Evolutionary conservation across 2,113 vertebrate species (phyloP).

Genomic region (Hyaena hyaena): DNA sequence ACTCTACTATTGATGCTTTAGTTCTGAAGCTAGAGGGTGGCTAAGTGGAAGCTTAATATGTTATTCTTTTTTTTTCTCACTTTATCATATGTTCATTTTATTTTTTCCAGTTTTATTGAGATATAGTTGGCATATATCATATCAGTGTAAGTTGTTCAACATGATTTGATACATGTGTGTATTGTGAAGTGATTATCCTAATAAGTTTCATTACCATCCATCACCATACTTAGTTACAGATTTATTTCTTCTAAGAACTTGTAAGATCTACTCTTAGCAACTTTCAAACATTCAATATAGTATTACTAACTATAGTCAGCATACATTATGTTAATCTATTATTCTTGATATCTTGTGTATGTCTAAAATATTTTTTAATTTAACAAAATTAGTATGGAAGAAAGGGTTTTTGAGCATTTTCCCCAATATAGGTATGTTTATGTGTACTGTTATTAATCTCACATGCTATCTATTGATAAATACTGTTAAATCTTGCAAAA

Average conservation of each 20-base stretch:
- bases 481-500: not conserved
- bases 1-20: not conserved
- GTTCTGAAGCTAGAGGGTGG: not conserved
- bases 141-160: not conserved
- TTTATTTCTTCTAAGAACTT: not conserved
- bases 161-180: not conserved
- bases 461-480: not conserved
- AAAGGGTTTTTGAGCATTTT: not conserved
- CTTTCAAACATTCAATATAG: not conserved
- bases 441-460: not conserved
- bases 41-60: slow-evolving; percentile 22
- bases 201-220: not conserved
- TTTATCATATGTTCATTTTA: not conserved
- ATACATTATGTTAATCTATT: not conserved
- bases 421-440: not conserved
- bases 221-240: not conserved
- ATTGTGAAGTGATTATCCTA: not conserved
- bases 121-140: not conserved
- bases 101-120: not conserved
- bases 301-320: not conserved
- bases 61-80: not conserved
- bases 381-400: not conserved
- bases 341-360: not conserved
- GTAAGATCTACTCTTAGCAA: not conserved
- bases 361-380: slow-evolving; percentile 15